Evolutionary conservation across 2,888 invertebrate genomes (phyloP).

Genomic region (Adelphocoris suturalis): DNA sequence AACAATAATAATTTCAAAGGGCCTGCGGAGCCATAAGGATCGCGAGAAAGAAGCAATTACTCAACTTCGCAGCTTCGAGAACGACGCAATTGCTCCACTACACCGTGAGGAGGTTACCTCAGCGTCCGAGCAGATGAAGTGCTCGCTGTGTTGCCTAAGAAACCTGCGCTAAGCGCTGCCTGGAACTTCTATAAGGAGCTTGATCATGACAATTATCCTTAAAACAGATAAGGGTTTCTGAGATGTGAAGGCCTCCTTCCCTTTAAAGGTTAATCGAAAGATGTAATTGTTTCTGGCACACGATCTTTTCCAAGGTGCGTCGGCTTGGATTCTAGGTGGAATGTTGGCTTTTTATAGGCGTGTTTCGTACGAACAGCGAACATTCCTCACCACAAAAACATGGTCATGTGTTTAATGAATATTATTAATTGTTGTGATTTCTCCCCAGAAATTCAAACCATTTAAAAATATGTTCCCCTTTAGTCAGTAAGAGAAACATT

Average conservation of each 20-base stretch:
- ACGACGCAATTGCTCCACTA: conserved; percentile 1
- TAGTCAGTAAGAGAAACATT: no score
- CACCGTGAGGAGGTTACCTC: neutral
- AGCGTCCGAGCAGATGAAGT: conserved; percentile 4
- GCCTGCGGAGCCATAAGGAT: conserved; percentile 22
- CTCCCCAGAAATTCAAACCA: no score
- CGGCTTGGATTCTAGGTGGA: no score
- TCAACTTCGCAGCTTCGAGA: conserved; percentile 10
- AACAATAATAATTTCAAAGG: conserved; percentile 39
- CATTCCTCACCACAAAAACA: no score
- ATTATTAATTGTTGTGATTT: no score
- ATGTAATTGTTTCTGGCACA: neutral
- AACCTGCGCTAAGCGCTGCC: neutral
- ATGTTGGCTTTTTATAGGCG: no score
- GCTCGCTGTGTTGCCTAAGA: neutral
- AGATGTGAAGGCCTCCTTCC: no score
- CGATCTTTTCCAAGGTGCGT: neutral
- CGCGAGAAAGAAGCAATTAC: conserved; percentile 29
- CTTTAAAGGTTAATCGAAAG: conserved; percentile 24
- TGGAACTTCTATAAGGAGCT: no score
- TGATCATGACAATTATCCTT: conserved; percentile 27
- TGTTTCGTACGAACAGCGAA: no score
- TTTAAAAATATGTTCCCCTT: no score
- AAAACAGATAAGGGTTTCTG: conserved; percentile 5
- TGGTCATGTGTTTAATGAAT: no score